Evolutionary conservation across 2,888 invertebrate genomes (phyloP), one percentile per base, ranked within the genome.

Genomic region (Pomacea canaliculata): DNA sequence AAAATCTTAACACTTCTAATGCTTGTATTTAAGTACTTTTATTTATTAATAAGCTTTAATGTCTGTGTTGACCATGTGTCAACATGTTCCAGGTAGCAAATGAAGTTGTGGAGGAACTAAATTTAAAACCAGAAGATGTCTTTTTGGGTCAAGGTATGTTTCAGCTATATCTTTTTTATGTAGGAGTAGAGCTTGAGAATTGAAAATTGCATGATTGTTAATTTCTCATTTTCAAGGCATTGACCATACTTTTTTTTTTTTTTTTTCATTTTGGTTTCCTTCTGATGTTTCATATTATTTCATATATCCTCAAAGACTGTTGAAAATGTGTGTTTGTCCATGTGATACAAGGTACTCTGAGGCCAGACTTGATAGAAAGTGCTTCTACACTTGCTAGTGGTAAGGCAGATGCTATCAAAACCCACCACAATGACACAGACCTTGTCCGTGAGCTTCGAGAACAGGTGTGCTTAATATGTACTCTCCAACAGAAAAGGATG

Each of bases 381-480:
- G 99, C 99, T 12, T 98, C 97, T 5, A 91, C 93, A 79, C 89
- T 97, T 86, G 96, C 94, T 81, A 97, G 92, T 80, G 90, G 92
- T 85, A 96, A 96, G 92, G 99, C 99, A 0, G 96, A 97, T 87
- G 95, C 95, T 51, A 99, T 99, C 89, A 99, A 99, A 92, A 99
- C 99, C 49, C 99, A 99, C 92, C 99, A 99, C 93, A 99, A 99
- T 91, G 99, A 99, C 92, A 98, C 97, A 18, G 97, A 97, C 89
- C 93, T 99, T 77, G 97, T 99, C 77, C 93, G 98, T 78, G 93
- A 94, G 85, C 92, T 96, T 84, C 92, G 95, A 85, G 91, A 91
- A 73, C 86, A 90, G 88, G 92, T 91, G 46, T 23, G 70, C 48
- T 37, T 23, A 23, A 23, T 23, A 23, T 23, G 23, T 23, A 23